Percentiles rank a stretch among this genome's conserved stretches.
These are phyloP conservation scores for Magallana angulata DNA, from an alignment of 1,140 invertebrate species.

Conservation along the genomic window DNA sequence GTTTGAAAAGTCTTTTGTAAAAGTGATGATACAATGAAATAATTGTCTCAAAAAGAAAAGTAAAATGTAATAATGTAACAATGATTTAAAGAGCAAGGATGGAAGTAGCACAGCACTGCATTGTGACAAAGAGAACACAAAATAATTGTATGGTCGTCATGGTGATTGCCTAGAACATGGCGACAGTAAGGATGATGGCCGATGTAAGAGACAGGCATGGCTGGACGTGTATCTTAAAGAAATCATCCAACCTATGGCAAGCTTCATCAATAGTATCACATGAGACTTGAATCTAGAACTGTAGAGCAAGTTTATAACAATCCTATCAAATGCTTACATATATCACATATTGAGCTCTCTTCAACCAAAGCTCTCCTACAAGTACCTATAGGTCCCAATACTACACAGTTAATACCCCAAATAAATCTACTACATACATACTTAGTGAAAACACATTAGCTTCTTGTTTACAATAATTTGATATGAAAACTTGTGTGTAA, in stretches of 20 bases:
- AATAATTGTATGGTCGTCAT: not conserved
- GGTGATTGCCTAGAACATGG: too few relatives aligned
- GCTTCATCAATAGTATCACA: not conserved
- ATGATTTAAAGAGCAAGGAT: not conserved
- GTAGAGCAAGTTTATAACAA: too few relatives aligned
- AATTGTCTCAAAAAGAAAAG: not conserved
- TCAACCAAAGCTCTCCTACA: too few relatives aligned
- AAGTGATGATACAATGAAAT: not conserved
- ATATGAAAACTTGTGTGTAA: too few relatives aligned
- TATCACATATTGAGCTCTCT: too few relatives aligned
- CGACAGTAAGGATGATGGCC: not conserved
- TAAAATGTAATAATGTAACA: not conserved
- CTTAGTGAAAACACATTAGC: too few relatives aligned
- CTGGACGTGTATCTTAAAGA: not conserved
- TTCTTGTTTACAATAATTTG: too few relatives aligned
- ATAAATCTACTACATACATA: too few relatives aligned
- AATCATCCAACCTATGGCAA: not conserved
- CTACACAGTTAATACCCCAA: too few relatives aligned
- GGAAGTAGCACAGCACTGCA: not conserved
- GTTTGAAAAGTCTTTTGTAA: not conserved
- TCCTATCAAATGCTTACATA: too few relatives aligned
- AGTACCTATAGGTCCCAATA: too few relatives aligned
- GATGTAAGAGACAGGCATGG: constrained; percentile 8
- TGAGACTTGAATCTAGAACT: not conserved
- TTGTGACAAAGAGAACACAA: not conserved